Base-by-base conservation (phyloP, 2,888 invertebrate species). In the Caenorhabditis sp. region DNA sequence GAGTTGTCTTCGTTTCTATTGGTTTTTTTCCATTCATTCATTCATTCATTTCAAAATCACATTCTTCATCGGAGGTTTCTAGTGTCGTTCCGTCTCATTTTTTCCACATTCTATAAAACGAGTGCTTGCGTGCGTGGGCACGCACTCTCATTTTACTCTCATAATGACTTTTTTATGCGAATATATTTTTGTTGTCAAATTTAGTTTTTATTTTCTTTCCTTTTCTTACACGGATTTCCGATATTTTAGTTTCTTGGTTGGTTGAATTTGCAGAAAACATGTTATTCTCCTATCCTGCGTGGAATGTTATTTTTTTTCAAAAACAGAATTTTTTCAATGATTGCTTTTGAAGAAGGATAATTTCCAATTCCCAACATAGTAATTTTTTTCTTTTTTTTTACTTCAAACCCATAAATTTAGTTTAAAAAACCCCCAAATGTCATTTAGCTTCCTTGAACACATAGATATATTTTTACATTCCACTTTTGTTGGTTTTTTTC, bases 111-210 rank as follows among this genome's bases (percentile, higher is more conserved):
- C 43, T 43, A 43, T 17, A 43, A 43, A 43, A 43, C 14, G 43
- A 43, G 43, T 43, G 43, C 43, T 43, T 43, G 43, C 43, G 43
- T 43, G 43, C 43, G 43, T 43, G 43, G 43, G 43, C 43, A 43
- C 43, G 43, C 43, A 43, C 43, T 43, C 43, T 43, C 43, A 43
- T 43, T 43, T 43, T 43, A 43, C 43, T 43, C 43, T 43, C 43
- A 43, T 43, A 43, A 43, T 43, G 43, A 43, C 43, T 43, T 43
- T 43, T 43, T 43, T 43, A 43, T 43, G 43, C 43, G 43, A 12
- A 43, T 43, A 17, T 43, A 17, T 43, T 17, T 43, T 43, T 43
- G 12, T 43, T 10, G 43, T 43, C 17, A 43, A 17, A 17, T 43
- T 43, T 43, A 17, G 12, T 43, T 43, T 17, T 17, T 43, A 10